Evolutionary conservation across 2,113 vertebrate species (phyloP), one percentile per base, ranked within the genome.

Genomic region (Mystacornis crossleyi): DNA sequence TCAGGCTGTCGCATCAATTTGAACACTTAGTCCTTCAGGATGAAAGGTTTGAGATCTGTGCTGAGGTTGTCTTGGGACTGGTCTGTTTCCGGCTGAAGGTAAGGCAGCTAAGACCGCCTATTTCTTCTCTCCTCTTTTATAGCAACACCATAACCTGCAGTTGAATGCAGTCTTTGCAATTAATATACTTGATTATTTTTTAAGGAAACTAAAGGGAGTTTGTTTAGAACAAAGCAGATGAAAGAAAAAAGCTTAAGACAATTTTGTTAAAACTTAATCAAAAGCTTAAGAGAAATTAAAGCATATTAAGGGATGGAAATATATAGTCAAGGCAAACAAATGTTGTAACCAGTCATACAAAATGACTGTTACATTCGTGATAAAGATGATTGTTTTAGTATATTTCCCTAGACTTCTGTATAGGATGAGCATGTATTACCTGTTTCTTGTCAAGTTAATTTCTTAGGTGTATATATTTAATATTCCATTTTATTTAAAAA

Each of bases 11-110:
- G 1, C 99, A 98, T 62, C 98, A 99, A 11, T 99, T 99, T 97
- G 98, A 99, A 96, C 90, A 96, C 26, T 90, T 99, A n/a, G 98
- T 99, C 36, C 97, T 90, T 88, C 98, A 98, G 54, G 99, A 99
- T 79, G 97, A 98, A 50, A 98, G 98, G 75, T 99, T 99, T 97
- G 99, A 99, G 97, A 98, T 99, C 97, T 99, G 98, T 53, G 98
- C 98, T 2, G 98, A 99, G 38, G 99, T 99, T 69, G 91, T 99
- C 45, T 57, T 99, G 97, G 99, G 99, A 55, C 98, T 99, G 34
- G 99, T 99, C 78, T 99, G 99, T 93, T 99, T 99, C 94, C 98
- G 99, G 88, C 97, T 99, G n/a, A 99, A 99, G 99, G 99, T 99
- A 98, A 91, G 88, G 45, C 54, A 85, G n/a, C 71, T 26, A 9